Conservation (phyloP, 2,113 vertebrate species). For the Cyrtonyx montezumae region DNA sequence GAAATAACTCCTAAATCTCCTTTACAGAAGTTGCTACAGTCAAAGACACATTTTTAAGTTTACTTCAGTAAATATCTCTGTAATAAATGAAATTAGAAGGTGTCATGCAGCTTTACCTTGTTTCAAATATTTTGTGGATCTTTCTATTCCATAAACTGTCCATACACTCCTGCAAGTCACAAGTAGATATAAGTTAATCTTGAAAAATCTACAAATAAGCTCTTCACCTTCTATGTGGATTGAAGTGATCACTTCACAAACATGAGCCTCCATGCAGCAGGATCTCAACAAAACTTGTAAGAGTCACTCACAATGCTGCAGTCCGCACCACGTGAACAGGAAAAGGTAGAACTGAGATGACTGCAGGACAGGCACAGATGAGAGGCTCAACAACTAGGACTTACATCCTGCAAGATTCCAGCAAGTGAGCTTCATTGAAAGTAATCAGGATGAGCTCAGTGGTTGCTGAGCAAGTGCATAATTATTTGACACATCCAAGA, state of each 20-base stretch:
- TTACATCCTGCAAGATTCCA: neutral
- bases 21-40: neutral
- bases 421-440: neutral
- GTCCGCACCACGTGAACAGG: rapidly evolving
- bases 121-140: neutral
- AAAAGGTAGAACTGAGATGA: neutral
- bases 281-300: neutral
- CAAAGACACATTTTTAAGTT: neutral
- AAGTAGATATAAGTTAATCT: neutral
- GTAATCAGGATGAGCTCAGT: neutral
- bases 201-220: neutral
- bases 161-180: neutral
- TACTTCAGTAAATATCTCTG: neutral
- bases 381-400: neutral
- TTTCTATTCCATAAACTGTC: neutral
- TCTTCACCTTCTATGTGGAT: neutral
- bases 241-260: neutral
- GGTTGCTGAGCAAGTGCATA: neutral
- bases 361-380: neutral
- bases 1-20: neutral
- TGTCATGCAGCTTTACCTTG: neutral
- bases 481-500: neutral
- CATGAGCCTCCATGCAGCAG: neutral
- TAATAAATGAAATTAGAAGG: neutral
- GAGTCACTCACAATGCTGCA: neutral